Evolutionary conservation across 1,140 invertebrate species (phyloP), one percentile per base, ranked within the genome.

Genomic region (Aradophagus sp.): DNA sequence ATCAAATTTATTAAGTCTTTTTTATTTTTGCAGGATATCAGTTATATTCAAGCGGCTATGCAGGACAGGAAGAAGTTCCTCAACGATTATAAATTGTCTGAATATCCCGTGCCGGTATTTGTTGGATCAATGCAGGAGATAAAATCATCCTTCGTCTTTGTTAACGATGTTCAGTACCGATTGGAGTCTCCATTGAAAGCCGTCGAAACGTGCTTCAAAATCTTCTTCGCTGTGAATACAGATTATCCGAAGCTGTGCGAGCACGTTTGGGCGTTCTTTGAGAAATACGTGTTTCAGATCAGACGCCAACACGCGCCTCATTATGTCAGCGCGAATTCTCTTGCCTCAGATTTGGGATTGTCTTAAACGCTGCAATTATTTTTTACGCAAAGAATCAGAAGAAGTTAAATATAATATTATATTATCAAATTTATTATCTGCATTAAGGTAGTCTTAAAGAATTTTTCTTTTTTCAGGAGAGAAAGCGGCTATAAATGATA

Each of bases 61-160:
- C 42, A 62, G 15, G 62, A 66, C 10, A 50, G 62, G 8, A 66
- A 34, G 27, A 73, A 62, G 13, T 73, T 62, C 29, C 39, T 73
- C 7, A 13, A 12, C 3, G 50, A 73, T 36, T 62, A 73, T 16
- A 73, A 73, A 47, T 13, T 73, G 12, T 73, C 38, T 0, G 62
- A 67, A 52, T 65, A 73, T 8, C 69, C 69, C 2, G 52, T 73
- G 11, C 69, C 69, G 0, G 56, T 73, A 2, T 66, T 73, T 7
- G 69, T 73, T 29, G 69, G 69, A 1, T 73, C 69, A 0, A 73
- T 73, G 69, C 55, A 66, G 32, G 69, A 73, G 7, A 73, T 73
- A n/a, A 73, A 73, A 20, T 73, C 69, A 26, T 26, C 69, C 1
- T 73, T 66, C 26, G 58, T 73, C 7, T 56, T 48, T 20, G 48